phyloP scores from a whole-genome alignment of 2,888 invertebrate genomes.

The Gastrophysa polygoni region DNA sequence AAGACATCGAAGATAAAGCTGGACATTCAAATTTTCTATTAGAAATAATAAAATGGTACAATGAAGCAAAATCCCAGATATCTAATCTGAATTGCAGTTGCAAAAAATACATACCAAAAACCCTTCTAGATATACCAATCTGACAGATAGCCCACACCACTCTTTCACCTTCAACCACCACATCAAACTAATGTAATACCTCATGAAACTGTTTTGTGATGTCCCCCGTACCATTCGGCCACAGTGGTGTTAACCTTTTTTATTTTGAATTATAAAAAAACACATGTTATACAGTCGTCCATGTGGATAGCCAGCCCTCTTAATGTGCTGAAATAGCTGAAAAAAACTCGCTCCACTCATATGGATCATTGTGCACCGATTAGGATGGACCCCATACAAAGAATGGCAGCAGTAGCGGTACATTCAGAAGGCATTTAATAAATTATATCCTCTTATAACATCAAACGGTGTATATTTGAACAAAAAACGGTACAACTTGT shows the following conservation, averaged over 20 bases:
- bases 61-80: too few species aligned
- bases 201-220: constrained; percentile 50
- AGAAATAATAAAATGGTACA: too few species aligned
- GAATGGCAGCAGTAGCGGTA: constrained; percentile 37
- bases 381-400: constrained; percentile 60
- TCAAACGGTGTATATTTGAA: too few species aligned
- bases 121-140: too few species aligned
- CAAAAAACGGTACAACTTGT: too few species aligned
- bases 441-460: too few species aligned
- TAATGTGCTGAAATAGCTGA: constrained; percentile 16
- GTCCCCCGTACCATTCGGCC: constrained; percentile 51
- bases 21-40: too few species aligned
- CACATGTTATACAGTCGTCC: constrained; percentile 55
- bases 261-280: constrained; percentile 55
- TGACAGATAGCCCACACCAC: constrained; percentile 17
- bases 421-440: too few species aligned
- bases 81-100: too few species aligned
- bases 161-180: constrained; percentile 30
- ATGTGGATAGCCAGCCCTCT: constrained; percentile 32
- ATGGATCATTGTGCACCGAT: constrained; percentile 52
- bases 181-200: constrained; percentile 47
- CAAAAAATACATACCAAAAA: constrained; percentile 8
- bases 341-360: constrained; percentile 39
- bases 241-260: constrained; percentile 57
- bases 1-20: too few species aligned